Percentiles rank a stretch among this genome's conserved stretches.
These are phyloP conservation scores for Eilema sororculum DNA, from an alignment of 2,888 invertebrate genomes.

Conservation along the genomic window DNA sequence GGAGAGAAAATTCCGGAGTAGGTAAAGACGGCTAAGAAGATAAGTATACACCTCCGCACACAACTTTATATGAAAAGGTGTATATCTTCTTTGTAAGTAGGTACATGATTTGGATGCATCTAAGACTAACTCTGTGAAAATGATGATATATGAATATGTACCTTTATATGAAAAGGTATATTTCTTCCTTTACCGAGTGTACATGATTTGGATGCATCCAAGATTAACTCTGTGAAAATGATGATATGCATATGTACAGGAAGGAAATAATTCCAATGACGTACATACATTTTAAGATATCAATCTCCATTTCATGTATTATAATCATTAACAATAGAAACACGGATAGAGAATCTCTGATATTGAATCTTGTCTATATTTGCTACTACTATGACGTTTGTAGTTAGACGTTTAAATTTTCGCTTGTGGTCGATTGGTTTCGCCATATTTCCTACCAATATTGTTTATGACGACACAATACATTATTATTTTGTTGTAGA, in stretches of 20 bases:
- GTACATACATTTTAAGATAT: background rate
- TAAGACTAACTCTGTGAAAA: no score
- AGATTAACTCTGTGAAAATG: no score
- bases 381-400: background rate
- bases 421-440: background rate
- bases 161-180: background rate
- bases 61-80: no score
- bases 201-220: no score
- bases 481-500: background rate
- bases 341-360: background rate
- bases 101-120: no score
- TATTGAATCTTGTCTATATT: background rate
- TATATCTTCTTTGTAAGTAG: no score
- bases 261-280: background rate
- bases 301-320: background rate
- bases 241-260: background rate
- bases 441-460: background rate
- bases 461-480: background rate
- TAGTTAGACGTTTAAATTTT: conserved; percentile 3
- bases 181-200: no score
- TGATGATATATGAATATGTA: background rate
- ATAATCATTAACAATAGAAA: background rate
- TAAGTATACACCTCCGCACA: no score
- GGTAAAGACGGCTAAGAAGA: no score
- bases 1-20: no score